phyloP scores from a whole-genome alignment of 2,888 invertebrate genomes.

The Cerceris ruficornis region DNA sequence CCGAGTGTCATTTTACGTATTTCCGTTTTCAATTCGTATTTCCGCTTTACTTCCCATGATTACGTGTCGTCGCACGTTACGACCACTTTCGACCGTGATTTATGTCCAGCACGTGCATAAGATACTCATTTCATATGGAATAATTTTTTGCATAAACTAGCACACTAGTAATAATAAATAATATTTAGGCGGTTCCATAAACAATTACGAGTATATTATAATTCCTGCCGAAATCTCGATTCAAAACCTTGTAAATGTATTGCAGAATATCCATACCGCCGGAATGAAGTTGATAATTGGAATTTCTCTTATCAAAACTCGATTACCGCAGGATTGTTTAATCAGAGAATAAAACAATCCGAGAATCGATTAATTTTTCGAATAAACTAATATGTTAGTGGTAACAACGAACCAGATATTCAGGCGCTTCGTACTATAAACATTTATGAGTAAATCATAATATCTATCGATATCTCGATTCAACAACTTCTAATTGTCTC shows the following conservation, averaged over 20 bases:
- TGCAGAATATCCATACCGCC: too few species aligned
- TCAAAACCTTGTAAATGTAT: too few species aligned
- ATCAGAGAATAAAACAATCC: too few species aligned
- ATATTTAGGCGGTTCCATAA: not conserved
- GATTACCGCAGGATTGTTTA: too few species aligned
- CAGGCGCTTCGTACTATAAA: not conserved
- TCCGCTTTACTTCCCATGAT: constrained; percentile 19
- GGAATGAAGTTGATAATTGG: too few species aligned
- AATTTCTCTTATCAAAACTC: too few species aligned
- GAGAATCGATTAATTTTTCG: too few species aligned
- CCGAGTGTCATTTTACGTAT: constrained; percentile 38
- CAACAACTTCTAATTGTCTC: not conserved
- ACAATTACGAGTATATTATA: too few species aligned
- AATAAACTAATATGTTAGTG: too few species aligned
- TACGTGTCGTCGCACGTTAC: not conserved
- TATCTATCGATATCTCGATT: not conserved
- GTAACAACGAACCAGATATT: too few species aligned
- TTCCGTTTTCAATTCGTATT: constrained; percentile 36
- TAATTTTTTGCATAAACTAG: too few species aligned
- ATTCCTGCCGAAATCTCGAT: too few species aligned
- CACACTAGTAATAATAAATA: not conserved
- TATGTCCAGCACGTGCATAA: not conserved
- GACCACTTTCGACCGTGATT: not conserved
- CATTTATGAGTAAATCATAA: not conserved
- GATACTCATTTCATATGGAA: not conserved